These are phyloP conservation scores for Drosophila mimica DNA, from an alignment of 2,888 invertebrate genomes.

Conservation along the genomic window DNA sequence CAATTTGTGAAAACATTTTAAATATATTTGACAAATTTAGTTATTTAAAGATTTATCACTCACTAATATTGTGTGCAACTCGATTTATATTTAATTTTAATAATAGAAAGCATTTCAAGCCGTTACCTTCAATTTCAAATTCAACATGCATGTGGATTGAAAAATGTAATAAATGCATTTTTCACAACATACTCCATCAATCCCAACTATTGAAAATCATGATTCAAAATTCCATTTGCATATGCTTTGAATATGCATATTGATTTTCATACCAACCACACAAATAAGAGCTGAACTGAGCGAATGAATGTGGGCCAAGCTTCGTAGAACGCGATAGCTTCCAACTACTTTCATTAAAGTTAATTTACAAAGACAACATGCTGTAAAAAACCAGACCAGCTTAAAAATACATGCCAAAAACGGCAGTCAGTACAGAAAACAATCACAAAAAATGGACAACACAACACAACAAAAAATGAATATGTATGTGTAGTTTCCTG, in stretches of 20 bases:
- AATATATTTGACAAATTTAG: slow-evolving; percentile 7
- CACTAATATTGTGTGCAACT: slow-evolving; percentile 2
- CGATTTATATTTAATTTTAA: slow-evolving; percentile 59
- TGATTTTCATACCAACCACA: slow-evolving; percentile 59
- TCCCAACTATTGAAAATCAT: slow-evolving; percentile 25
- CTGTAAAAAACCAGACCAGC: slow-evolving; percentile 31
- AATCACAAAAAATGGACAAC: slow-evolving; percentile 34
- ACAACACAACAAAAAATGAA: slow-evolving; percentile 27
- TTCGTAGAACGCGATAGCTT: slow-evolving; percentile 4
- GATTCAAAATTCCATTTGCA: slow-evolving; percentile 65
- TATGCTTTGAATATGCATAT: slow-evolving; percentile 75
- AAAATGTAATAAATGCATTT: slow-evolving; percentile 44
- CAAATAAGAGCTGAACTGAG: not conserved
- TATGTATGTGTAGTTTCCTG: slow-evolving; percentile 6
- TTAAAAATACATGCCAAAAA: slow-evolving; percentile 68
- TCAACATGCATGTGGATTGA: slow-evolving; percentile 38
- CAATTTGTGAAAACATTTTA: slow-evolving; percentile 11
- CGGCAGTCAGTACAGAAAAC: slow-evolving; percentile 20
- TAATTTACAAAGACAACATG: slow-evolving; percentile 73
- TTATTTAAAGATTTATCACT: slow-evolving; percentile 10
- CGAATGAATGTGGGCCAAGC: not conserved
- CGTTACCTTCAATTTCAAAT: slow-evolving; percentile 43
- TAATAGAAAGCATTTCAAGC: slow-evolving; percentile 39
- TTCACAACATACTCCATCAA: not conserved
- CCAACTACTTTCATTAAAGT: slow-evolving; percentile 65